Base-by-base conservation (phyloP, 1,140 invertebrate genomes). In the Bombus turneri region DNA sequence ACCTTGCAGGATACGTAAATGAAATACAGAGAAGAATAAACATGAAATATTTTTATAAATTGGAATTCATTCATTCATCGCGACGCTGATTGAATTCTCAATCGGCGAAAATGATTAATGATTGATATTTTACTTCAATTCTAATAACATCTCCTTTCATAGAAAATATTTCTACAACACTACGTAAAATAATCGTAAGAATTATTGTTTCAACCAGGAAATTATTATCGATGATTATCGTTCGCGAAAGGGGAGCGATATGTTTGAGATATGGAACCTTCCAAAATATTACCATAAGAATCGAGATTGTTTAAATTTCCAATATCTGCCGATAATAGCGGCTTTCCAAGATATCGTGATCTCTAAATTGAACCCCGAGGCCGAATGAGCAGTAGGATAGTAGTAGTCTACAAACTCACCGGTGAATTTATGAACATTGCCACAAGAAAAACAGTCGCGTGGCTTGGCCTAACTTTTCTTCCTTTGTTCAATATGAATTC, bases 291-390 rank as follows among this genome's bases (percentile, higher is more conserved):
- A 41, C 53, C 66, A 53, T 71, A 85, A 41, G 68, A 73, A 68
- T 57, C 31, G 28, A 57, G 22, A 53, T n/a, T 47, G 47, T 10
- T 57, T 73, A 41, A 80, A 74, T 81, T 81, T 68, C 47, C 77
- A 57, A 22, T 71, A 74, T 79, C 69, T 80, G 25, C 41, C 53
- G 57, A 59, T 81, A 85, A 85, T 85, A 59, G 71, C 34, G 28
- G 59, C 69, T 41, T 43, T 31, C 31, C 43, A n/a, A 6, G 39
- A 78, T 85, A 85, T 77, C 74, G 64, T 81, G 88, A 89, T 90
- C 87, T 90, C 81, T 89, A 85, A 87, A 90, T 90, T 89, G 85
- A 81, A 79, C 85, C 88, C 85, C 12, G 84, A 81, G 83, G 87
- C 84, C 81, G 80, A 78, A 81, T 80, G 74, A 83, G 37, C 73